Percentiles rank a stretch among this genome's conserved stretches.
phyloP scores from a whole-genome alignment of 2,113 vertebrate genomes.

The Mionectes macconnelli region DNA sequence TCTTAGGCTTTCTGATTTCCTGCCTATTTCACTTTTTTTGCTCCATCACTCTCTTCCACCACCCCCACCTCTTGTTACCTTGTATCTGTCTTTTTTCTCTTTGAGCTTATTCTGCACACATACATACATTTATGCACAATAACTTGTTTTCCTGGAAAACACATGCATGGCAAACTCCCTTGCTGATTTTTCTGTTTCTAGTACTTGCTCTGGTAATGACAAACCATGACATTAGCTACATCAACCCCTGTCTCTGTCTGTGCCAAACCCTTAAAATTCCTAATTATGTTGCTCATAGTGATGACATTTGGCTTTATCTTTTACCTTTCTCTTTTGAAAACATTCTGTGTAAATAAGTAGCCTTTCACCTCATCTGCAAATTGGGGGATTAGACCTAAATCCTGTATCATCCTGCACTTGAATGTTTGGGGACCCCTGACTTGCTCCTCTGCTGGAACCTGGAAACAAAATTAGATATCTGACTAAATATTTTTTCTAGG shows the following conservation, averaged over 20 bases:
- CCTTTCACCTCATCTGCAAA: background rate
- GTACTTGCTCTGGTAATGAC: background rate
- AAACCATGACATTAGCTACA: background rate
- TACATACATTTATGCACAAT: background rate
- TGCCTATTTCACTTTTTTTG: background rate
- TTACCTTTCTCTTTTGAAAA: background rate
- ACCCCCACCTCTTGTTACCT: rapidly evolving
- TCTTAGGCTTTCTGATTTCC: background rate
- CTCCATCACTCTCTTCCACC: rapidly evolving
- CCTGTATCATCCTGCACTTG: background rate
- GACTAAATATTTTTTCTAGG: background rate
- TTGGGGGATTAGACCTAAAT: background rate
- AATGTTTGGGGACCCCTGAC: background rate
- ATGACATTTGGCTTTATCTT: background rate
- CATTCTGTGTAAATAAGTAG: background rate
- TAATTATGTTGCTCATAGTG: background rate
- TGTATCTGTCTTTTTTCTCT: background rate
- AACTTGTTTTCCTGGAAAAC: background rate
- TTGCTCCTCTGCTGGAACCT: background rate
- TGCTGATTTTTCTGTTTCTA: background rate
- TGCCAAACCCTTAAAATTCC: background rate
- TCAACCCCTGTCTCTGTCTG: background rate
- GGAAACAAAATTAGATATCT: background rate
- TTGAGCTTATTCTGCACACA: background rate
- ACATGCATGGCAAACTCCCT: background rate